Conservation (phyloP, 2,888 invertebrate genomes). For the Platynereis dumerilii region DNA sequence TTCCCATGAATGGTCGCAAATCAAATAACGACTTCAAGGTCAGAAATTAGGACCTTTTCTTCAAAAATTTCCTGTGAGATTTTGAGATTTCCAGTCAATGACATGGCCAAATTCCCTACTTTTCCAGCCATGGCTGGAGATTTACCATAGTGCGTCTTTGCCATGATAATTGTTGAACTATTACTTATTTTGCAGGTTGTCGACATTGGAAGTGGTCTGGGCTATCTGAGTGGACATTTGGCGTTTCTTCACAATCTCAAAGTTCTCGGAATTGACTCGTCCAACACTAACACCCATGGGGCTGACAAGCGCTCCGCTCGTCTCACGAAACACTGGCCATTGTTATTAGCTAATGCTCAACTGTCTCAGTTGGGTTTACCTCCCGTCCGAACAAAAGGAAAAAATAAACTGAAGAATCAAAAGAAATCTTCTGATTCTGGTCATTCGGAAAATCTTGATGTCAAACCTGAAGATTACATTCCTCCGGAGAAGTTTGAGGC, state of each 20-base stretch:
- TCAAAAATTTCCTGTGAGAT: no score
- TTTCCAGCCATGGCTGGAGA: no score
- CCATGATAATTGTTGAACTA: no score
- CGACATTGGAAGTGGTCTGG: conserved; percentile 90
- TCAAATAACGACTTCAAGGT: not conserved
- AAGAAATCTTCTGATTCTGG: not conserved
- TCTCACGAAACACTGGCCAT: conserved; percentile 47
- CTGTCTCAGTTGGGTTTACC: conserved; percentile 21
- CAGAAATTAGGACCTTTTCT: no score
- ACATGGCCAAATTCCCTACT: no score
- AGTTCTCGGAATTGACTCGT: conserved; percentile 84
- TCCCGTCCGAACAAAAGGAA: conserved; percentile 27
- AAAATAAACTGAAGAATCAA: conserved; percentile 64
- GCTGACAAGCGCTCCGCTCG: conserved; percentile 66
- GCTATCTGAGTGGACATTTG: conserved; percentile 80
- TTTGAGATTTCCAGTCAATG: no score
- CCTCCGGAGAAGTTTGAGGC: not conserved
- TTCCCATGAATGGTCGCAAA: no score
- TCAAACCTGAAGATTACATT: not conserved
- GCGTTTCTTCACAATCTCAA: conserved; percentile 75
- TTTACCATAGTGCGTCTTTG: no score
- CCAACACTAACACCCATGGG: conserved; percentile 72
- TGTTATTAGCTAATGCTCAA: conserved; percentile 38
- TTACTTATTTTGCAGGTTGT: conserved; percentile 68
- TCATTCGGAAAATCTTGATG: not conserved